These are phyloP conservation scores for Epinephelus moara DNA, from an alignment of 2,113 vertebrate genomes.

Conservation along the genomic window DNA sequence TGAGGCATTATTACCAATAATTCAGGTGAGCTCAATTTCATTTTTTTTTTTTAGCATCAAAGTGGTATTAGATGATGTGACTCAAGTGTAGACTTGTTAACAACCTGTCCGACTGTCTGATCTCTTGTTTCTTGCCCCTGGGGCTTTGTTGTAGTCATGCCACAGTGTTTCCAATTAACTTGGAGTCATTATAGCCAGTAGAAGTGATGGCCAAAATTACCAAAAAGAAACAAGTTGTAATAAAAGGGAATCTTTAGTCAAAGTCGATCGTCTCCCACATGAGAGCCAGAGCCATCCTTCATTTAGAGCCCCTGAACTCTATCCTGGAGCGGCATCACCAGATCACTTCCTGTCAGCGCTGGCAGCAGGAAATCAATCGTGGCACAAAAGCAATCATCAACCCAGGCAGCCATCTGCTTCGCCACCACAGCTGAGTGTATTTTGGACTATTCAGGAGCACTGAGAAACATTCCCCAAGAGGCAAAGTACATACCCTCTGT, in stretches of 20 bases:
- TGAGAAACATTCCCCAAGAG: conserved; percentile 64
- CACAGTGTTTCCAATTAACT: background rate
- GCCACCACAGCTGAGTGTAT: conserved; percentile 59
- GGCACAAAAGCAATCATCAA: conserved; percentile 54
- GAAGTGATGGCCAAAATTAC: background rate
- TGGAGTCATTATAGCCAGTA: background rate
- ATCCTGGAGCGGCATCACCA: conserved; percentile 45
- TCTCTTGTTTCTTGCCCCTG: background rate
- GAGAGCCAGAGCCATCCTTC: conserved; percentile 11
- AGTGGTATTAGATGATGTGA: background rate
- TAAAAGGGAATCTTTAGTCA: background rate
- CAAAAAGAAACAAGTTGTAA: conserved; percentile 2
- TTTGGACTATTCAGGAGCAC: conserved; percentile 49
- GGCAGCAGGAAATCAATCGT: conserved; percentile 57
- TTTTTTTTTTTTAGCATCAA: background rate
- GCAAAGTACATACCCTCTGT: conserved; percentile 66
- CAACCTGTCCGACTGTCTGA: background rate
- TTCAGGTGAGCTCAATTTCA: background rate
- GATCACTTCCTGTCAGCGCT: conserved; percentile 53
- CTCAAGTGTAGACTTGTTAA: background rate
- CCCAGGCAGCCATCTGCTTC: conserved; percentile 49
- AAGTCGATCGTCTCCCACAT: conserved; percentile 1
- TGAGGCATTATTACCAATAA: background rate
- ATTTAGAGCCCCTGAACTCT: conserved; percentile 8
- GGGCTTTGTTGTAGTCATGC: background rate